phyloP scores from a whole-genome alignment of 2,797 vertebrate species.

The Lithobates pipiens region DNA sequence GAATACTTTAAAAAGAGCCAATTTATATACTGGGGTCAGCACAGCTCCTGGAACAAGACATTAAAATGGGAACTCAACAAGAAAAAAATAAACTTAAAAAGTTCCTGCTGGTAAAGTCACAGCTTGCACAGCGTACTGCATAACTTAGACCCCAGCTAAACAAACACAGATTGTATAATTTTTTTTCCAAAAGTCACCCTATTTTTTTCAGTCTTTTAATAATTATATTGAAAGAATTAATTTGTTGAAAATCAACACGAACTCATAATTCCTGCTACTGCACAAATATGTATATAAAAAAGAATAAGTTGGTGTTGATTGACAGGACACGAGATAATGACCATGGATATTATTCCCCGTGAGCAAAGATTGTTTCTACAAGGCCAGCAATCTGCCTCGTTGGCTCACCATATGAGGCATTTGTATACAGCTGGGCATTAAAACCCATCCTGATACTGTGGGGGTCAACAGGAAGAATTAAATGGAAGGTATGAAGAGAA shows the following conservation, averaged over 20 bases:
- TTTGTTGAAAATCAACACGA: neutral
- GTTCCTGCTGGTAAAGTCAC: neutral
- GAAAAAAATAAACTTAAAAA: conserved; percentile 7
- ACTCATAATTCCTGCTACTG: too few species aligned
- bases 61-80: neutral
- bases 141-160: neutral
- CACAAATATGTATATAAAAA: too few species aligned
- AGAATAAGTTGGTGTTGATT: too few species aligned
- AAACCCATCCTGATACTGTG: too few species aligned
- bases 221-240: neutral
- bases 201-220: neutral
- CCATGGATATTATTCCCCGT: too few species aligned
- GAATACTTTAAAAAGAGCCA: conserved; percentile 14
- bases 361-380: too few species aligned
- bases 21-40: conserved; percentile 12
- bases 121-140: neutral
- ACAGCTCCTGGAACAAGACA: neutral
- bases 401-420: too few species aligned
- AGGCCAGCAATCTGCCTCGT: too few species aligned
- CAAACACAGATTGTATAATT: neutral
- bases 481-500: too few species aligned
- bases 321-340: too few species aligned
- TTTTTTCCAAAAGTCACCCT: neutral
- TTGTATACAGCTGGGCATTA: too few species aligned
- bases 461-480: too few species aligned